These are phyloP conservation scores for Dendrocincla fuliginosa DNA, from an alignment of 2,797 vertebrate species.

Conservation along the genomic window DNA sequence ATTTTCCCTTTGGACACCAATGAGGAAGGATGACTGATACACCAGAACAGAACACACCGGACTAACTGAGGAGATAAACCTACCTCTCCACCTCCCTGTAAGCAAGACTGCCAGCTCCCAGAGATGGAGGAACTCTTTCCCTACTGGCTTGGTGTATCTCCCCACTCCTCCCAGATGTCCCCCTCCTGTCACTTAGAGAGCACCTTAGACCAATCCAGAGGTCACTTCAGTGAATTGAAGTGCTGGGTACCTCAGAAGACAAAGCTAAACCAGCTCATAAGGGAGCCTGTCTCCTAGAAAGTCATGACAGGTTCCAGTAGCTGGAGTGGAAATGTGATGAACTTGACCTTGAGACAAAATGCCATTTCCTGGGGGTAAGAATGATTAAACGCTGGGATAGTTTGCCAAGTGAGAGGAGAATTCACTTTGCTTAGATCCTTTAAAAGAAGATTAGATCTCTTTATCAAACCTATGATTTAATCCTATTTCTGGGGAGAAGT, in stretches of 20 bases:
- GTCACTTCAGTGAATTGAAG: not conserved
- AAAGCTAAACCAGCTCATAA: not conserved
- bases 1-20: not conserved
- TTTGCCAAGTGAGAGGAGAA: constrained; percentile 50
- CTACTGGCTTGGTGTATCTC: not conserved
- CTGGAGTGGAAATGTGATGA: constrained; percentile 4
- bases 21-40: not conserved
- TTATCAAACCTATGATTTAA: constrained; percentile 45
- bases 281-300: not conserved
- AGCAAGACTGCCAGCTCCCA: not conserved
- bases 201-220: not conserved
- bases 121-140: not conserved
- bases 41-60: not conserved
- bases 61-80: not conserved
- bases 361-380: constrained; percentile 5
- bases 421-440: constrained; percentile 24
- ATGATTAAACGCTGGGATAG: constrained; percentile 16
- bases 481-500: constrained; percentile 33
- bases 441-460: constrained; percentile 36
- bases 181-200: not conserved
- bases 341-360: constrained; percentile 45
- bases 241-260: not conserved
- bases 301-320: not conserved
- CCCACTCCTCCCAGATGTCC: not conserved
- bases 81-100: not conserved